Evolutionary conservation across 2,797 vertebrate genomes (phyloP).

Genomic region (Acanthiza pusilla): DNA sequence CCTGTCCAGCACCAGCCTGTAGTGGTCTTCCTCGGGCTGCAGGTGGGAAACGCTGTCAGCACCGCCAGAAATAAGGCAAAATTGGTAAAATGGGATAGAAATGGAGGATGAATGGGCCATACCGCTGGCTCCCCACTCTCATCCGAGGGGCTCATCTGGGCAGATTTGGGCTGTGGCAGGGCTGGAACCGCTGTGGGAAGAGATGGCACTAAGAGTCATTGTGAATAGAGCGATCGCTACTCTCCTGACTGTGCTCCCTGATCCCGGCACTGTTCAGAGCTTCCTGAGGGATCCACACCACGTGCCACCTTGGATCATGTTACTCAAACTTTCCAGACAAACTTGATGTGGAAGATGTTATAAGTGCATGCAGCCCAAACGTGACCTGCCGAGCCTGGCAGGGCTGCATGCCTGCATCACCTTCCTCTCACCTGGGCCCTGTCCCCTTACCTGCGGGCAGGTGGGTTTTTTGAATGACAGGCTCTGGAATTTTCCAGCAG

Average conservation of each 20-base stretch:
- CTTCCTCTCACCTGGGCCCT: background rate
- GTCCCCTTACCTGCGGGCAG: slow-evolving; percentile 80
- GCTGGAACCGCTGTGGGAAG: slow-evolving; percentile 71
- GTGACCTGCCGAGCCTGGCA: accelerated
- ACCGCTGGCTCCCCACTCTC: slow-evolving; percentile 71
- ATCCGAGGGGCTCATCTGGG: slow-evolving; percentile 29
- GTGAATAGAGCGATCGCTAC: background rate
- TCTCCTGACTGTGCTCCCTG: accelerated
- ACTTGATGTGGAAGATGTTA: accelerated
- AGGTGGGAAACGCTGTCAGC: background rate
- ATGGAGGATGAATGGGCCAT: background rate
- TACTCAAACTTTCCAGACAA: background rate
- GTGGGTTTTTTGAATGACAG: slow-evolving; percentile 79
- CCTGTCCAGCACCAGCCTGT: slow-evolving; percentile 82
- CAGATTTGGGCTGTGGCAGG: slow-evolving; percentile 42
- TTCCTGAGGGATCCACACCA: accelerated
- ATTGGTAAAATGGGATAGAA: accelerated
- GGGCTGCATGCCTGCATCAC: background rate
- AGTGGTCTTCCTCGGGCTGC: slow-evolving; percentile 82
- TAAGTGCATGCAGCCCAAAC: accelerated
- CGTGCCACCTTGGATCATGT: accelerated
- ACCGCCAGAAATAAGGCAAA: background rate
- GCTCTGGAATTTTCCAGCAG: slow-evolving; percentile 86
- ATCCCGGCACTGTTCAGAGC: too few species aligned
- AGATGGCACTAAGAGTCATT: background rate